Evolutionary conservation across 2,888 invertebrate genomes (phyloP), one percentile per base, ranked within the genome.

Genomic region (Caenorhabditis macrosperma): DNA sequence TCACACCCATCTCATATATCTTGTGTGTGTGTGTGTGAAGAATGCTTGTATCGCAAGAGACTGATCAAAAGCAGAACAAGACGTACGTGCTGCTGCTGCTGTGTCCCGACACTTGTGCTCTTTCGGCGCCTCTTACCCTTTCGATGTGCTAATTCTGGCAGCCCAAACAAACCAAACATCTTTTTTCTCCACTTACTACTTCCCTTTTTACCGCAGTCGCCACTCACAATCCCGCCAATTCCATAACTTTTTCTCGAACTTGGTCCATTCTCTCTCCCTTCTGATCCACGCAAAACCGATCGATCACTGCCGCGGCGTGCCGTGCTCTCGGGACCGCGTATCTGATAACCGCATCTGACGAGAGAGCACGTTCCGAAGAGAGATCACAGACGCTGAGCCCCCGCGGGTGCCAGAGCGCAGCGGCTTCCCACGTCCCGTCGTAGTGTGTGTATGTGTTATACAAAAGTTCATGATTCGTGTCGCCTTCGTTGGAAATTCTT

Each of bases 141-240:
- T 22, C 35, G 64, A 74, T 57, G 74, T 64, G 74, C 74, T 64
- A 74, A 74, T 74, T 64, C 64, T 64, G 64, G 64, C 64, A 64
- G 50, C 46, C 26, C 64, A 64, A 74, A 74, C 74, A 74, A 74
- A 66, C 59, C 57, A 74, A 74, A 74, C 74, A 74, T 20, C 52
- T 57, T 41, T 41, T 68, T 72, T 46, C 41, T 46, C 63, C 71
- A 64, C 61, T 71, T 61, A 52, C 59, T 33, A 71, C 41, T 60
- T 63, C 33, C 38, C 48, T 44, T 61, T 54, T 60, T 61, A 30
- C 44, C 6, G 28, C n/a, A 17, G 17, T 20, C 17, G 48, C 74
- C 64, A 38, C 72, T 63, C 63, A 48, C 72, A 63, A 61, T 46
- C 35, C 26, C 63, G 35, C 26, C 22, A 22, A 44, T 55, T 55